phyloP scores from a whole-genome alignment of 2,888 invertebrate genomes.

The Blastobasis lacticolella region DNA sequence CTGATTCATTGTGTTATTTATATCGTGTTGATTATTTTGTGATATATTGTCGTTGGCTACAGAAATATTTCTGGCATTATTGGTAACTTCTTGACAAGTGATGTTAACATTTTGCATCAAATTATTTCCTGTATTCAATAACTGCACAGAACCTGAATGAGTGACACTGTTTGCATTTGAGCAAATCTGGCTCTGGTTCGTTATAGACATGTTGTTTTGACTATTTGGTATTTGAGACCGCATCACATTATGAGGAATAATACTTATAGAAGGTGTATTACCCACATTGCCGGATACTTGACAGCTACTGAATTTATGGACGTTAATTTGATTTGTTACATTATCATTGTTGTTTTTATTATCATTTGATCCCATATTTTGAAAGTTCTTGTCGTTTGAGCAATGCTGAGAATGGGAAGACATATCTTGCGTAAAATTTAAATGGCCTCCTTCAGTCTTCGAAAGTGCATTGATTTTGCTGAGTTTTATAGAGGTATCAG shows the following conservation, averaged over 20 bases:
- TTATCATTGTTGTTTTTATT: conserved; percentile 48
- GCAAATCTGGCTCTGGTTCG: conserved; percentile 61
- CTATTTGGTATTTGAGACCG: conserved; percentile 51
- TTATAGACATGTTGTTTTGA: conserved; percentile 47
- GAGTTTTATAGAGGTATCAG: conserved; percentile 61
- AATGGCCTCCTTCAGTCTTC: conserved; percentile 61
- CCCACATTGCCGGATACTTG: conserved; percentile 53
- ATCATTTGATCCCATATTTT: conserved; percentile 56
- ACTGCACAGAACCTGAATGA: conserved; percentile 47
- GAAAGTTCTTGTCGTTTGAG: conserved; percentile 61
- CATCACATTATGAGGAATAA: conserved; percentile 60
- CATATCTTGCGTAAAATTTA: conserved; percentile 67
- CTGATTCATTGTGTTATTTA: conserved; percentile 39
- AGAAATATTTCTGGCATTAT: conserved; percentile 48
- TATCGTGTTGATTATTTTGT: conserved; percentile 51
- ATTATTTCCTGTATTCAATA: conserved; percentile 57
- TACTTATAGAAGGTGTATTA: conserved; percentile 55
- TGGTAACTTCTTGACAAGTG: conserved; percentile 56
- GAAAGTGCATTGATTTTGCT: conserved; percentile 66
- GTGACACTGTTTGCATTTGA: conserved; percentile 47
- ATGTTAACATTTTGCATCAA: conserved; percentile 57
- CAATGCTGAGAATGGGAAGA: conserved; percentile 61
- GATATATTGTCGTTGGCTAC: conserved; percentile 43
- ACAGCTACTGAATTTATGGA: conserved; percentile 61
- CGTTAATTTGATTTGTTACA: conserved; percentile 50